Percentiles rank a stretch among this genome's conserved stretches.
These are phyloP conservation scores for Heliopora coerulea DNA, from an alignment of 92 coral and sea anemone genomes.

Conservation along the genomic window DNA sequence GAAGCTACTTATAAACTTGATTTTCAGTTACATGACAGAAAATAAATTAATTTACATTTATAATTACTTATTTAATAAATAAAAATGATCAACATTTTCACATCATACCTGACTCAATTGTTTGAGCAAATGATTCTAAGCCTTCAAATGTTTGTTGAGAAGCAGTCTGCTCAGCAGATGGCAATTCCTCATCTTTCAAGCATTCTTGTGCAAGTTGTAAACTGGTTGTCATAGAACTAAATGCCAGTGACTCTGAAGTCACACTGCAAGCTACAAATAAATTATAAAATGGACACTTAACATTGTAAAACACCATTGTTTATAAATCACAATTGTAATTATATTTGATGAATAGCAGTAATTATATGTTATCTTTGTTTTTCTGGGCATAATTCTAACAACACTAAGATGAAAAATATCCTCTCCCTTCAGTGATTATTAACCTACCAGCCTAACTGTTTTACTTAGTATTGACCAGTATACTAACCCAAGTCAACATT, in stretches of 20 bases:
- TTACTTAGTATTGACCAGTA: not conserved
- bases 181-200: slow-evolving; percentile 75
- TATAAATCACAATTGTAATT: too few species aligned
- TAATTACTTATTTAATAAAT: too few species aligned
- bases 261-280: slow-evolving; percentile 55
- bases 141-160: slow-evolving; percentile 86
- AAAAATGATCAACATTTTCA: too few species aligned
- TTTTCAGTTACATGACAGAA: too few species aligned
- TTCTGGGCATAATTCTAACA: not conserved
- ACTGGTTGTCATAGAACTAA: slow-evolving; percentile 94
- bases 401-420: too few species aligned
- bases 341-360: too few species aligned
- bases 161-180: slow-evolving; percentile 82
- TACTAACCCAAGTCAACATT: slow-evolving; percentile 73
- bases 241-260: slow-evolving; percentile 85
- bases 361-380: too few species aligned
- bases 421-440: too few species aligned
- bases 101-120: slow-evolving; percentile 98
- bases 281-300: not conserved
- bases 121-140: slow-evolving; percentile 98
- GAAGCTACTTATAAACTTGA: not conserved
- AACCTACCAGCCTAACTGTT: not conserved
- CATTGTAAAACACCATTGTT: too few species aligned
- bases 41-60: too few species aligned
- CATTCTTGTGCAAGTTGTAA: slow-evolving; percentile 98